These are phyloP conservation scores for Microctenopoma steveboyesi DNA, from an alignment of 2,797 vertebrate species.

Conservation along the genomic window DNA sequence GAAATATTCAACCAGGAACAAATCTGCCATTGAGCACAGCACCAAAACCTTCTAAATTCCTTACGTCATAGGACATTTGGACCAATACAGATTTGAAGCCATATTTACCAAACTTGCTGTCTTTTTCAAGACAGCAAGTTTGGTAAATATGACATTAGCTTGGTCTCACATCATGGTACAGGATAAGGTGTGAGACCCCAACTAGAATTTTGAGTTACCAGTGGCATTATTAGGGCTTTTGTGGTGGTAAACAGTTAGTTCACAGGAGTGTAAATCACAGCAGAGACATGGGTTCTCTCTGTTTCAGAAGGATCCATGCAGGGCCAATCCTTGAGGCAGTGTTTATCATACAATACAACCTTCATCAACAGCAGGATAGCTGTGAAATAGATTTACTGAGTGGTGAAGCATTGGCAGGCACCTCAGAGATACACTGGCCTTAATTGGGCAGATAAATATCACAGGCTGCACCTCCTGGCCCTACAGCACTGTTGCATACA, in stretches of 20 bases:
- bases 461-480: conserved; percentile 61
- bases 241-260: conserved; percentile 60
- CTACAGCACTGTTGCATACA: conserved; percentile 63
- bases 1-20: not conserved
- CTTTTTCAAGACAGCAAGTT: not conserved
- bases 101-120: not conserved
- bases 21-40: not conserved
- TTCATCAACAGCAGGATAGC: conserved; percentile 56
- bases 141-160: too few relatives aligned
- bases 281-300: conserved; percentile 53
- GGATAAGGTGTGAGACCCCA: conserved; percentile 20
- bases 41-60: not conserved
- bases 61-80: not conserved
- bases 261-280: conserved; percentile 67
- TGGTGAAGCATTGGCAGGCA: conserved; percentile 60
- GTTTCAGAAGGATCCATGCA: conserved; percentile 42
- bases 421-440: conserved; percentile 68
- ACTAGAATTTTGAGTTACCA: conserved; percentile 13
- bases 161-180: too few relatives aligned
- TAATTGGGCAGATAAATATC: conserved; percentile 85
- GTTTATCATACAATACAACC: conserved; percentile 63
- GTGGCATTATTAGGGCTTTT: conserved; percentile 43
- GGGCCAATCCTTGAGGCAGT: conserved; percentile 30
- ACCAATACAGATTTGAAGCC: not conserved
- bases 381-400: conserved; percentile 61